phyloP scores from a whole-genome alignment of 2,113 vertebrate genomes.

The Leptosomus discolor region DNA sequence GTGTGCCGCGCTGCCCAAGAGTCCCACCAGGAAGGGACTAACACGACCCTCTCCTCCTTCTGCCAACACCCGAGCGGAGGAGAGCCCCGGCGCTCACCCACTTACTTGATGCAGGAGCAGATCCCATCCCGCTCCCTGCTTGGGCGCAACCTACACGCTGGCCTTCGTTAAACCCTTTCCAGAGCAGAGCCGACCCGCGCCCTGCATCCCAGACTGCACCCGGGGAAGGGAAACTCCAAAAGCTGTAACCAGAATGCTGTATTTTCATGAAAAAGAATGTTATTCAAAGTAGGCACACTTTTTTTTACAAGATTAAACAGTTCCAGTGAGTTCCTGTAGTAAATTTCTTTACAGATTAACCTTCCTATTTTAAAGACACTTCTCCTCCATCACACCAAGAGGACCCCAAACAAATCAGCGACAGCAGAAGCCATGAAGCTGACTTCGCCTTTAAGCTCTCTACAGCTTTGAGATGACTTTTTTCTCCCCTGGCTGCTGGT shows the following conservation, averaged over 20 bases:
- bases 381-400: not conserved
- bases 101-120: not conserved
- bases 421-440: not conserved
- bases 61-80: not conserved
- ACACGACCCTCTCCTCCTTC: accelerated
- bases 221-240: accelerated
- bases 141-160: accelerated
- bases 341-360: not conserved
- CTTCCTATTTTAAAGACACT: not conserved
- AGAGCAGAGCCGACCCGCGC: accelerated
- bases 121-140: too few species aligned
- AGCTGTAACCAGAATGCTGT: accelerated
- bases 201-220: accelerated
- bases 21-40: not conserved
- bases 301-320: too few species aligned
- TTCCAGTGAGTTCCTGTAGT: not conserved
- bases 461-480: accelerated
- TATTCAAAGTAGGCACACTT: too few species aligned
- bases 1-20: not conserved
- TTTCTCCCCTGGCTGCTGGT: not conserved
- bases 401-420: accelerated
- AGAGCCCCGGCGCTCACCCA: too few species aligned
- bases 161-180: too few species aligned
- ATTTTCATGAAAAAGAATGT: accelerated
- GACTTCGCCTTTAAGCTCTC: not conserved